phyloP scores from a whole-genome alignment of 1,140 invertebrate species.

The Trichoplusia ni region DNA sequence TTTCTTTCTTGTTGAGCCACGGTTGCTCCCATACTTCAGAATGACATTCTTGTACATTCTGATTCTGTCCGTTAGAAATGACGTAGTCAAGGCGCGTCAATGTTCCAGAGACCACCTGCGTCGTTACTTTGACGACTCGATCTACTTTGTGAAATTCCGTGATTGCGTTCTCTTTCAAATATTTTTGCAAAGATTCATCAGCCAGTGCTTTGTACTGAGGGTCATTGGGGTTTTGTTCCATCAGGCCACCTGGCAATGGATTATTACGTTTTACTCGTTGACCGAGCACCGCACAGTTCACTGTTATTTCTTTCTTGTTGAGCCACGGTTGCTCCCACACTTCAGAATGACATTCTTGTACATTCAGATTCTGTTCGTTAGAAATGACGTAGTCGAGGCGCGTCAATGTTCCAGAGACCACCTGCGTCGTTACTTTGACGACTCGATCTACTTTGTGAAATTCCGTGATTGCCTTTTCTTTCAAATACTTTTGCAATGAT shows the following conservation, averaged over 20 bases:
- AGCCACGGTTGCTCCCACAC: not conserved
- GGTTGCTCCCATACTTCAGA: not conserved
- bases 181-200: slow-evolving; percentile 9
- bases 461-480: not conserved
- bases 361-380: not conserved
- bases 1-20: not conserved
- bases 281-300: not conserved
- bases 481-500: not conserved
- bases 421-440: not conserved
- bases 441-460: not conserved
- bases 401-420: not conserved
- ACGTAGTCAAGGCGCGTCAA: not conserved
- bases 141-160: not conserved
- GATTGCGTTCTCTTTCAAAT: not conserved
- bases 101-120: not conserved
- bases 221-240: not conserved
- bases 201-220: not conserved
- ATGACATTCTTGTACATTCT: not conserved
- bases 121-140: not conserved
- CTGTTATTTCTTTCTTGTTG: not conserved
- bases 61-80: not conserved
- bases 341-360: not conserved
- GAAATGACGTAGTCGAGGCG: not conserved
- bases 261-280: not conserved
- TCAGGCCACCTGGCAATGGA: not conserved